Conservation (phyloP, 2,113 vertebrate genomes). For the Bos taurus region DNA sequence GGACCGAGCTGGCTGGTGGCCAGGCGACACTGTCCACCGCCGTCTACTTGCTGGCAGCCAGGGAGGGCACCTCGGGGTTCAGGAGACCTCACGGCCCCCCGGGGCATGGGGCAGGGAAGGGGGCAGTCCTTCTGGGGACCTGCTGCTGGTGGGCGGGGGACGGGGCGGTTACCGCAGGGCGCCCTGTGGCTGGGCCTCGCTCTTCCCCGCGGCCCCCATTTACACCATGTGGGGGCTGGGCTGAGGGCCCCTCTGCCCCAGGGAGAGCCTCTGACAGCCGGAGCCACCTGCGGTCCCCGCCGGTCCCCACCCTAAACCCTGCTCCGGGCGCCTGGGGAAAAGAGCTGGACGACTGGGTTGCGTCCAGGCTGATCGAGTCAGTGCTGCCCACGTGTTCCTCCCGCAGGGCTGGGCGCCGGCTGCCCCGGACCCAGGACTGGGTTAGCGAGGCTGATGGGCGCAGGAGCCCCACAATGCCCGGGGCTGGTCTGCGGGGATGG, state of each 20-base stretch:
- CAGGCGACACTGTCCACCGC: not conserved
- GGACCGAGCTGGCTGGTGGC: not conserved
- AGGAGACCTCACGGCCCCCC: not conserved
- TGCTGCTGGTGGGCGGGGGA: not conserved
- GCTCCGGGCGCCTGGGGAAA: not conserved
- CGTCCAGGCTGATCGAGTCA: not conserved
- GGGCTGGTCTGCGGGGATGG: not conserved
- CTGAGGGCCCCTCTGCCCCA: not conserved
- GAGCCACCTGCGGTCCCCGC: not conserved
- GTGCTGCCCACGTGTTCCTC: not conserved
- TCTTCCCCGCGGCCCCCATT: not conserved
- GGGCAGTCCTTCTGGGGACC: not conserved
- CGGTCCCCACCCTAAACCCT: not conserved
- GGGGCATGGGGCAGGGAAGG: not conserved
- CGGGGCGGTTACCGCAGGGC: accelerated
- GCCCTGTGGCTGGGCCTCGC: not conserved
- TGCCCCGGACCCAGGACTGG: not conserved
- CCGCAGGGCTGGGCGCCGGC: not conserved
- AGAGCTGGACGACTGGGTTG: not conserved
- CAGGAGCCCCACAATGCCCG: not conserved
- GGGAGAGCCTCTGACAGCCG: not conserved
- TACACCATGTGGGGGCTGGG: not conserved
- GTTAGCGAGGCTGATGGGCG: not conserved
- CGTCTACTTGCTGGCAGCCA: no score
- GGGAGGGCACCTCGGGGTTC: not conserved